Evolutionary conservation across 2,113 vertebrate genomes (phyloP).

Genomic region (Dolichallabes microphthalmus): DNA sequence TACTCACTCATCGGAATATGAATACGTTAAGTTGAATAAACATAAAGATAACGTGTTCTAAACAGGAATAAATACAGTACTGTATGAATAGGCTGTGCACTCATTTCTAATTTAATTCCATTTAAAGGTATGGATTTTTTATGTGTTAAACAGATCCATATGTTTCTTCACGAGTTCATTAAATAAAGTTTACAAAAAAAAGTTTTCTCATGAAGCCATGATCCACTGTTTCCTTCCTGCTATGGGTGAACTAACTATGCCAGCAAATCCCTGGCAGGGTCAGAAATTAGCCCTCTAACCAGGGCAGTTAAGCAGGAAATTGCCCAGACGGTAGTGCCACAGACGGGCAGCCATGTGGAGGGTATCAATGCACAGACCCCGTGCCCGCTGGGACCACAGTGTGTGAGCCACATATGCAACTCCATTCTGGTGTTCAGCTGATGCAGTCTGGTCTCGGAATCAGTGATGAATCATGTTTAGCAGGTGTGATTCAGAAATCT

Average conservation of each 20-base stretch:
- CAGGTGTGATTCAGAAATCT: slow-evolving; percentile 22
- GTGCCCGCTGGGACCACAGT: slow-evolving; percentile 67
- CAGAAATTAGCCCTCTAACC: slow-evolving; percentile 28
- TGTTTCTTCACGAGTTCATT: neutral
- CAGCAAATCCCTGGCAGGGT: slow-evolving; percentile 2
- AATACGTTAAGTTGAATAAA: neutral
- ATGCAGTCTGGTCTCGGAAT: slow-evolving; percentile 54
- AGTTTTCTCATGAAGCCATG: neutral
- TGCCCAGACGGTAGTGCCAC: slow-evolving; percentile 64
- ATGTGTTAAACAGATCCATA: neutral
- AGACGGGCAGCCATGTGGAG: slow-evolving; percentile 60
- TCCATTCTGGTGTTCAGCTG: slow-evolving; percentile 72
- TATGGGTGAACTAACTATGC: neutral
- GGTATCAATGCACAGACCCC: slow-evolving; percentile 68
- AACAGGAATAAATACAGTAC: neutral
- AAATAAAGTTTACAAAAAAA: neutral
- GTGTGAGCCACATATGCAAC: slow-evolving; percentile 74
- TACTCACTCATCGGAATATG: neutral
- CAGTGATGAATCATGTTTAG: slow-evolving; percentile 23
- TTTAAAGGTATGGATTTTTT: neutral
- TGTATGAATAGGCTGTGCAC: neutral
- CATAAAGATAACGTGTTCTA: neutral
- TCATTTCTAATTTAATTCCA: neutral
- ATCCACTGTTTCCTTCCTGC: slow-evolving; percentile 21
- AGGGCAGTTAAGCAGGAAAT: slow-evolving; percentile 52